Evolutionary conservation across 2,888 invertebrate genomes (phyloP), one percentile per base, ranked within the genome.

Genomic region (Mimas tiliae): DNA sequence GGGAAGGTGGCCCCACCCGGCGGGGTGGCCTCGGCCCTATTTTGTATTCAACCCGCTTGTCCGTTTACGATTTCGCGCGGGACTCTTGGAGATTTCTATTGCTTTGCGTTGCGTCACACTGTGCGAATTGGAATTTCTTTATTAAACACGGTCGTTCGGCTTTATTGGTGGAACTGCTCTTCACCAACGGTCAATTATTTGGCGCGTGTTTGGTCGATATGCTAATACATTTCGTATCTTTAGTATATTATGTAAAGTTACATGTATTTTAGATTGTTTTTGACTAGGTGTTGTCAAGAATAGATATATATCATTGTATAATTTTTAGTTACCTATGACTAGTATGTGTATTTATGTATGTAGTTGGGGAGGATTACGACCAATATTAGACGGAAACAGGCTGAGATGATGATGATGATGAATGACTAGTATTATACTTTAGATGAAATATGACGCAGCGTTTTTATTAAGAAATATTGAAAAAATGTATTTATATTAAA

Each of bases 41-140:
- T 93, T 93, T 91, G 93, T 93, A 93, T 93, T 93, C 92, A 84
- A 80, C 83, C 79, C 88, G 88, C 81, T 85, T 79, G 85, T 84
- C 83, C 91, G 91, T 89, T 90, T 89, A 86, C 91, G 91, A 91
- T 92, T 91, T 92, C 88, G 88, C 90, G 89, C 88, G 89, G 88
- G 89, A 87, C 88, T 86, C 91, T 91, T 90, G 80, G 89, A 90
- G 90, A 91, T 91, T 87, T 89, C 86, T 87, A 86, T 84, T 83
- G 84, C 82, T 82, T 82, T 81, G 79, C 83, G 87, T 85, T 83
- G 80, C 79, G 77, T 65, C 65, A 58, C 48, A 52, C 47, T 74
- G 75, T 58, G 81, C 80, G 82, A 85, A 83, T 85, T 76, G 89
- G 89, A 85, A 90, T 90, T 90, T 89, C 89, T 90, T 90, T 90